Conservation (phyloP, 2,113 vertebrate genomes). For the Trogon melanurus region DNA sequence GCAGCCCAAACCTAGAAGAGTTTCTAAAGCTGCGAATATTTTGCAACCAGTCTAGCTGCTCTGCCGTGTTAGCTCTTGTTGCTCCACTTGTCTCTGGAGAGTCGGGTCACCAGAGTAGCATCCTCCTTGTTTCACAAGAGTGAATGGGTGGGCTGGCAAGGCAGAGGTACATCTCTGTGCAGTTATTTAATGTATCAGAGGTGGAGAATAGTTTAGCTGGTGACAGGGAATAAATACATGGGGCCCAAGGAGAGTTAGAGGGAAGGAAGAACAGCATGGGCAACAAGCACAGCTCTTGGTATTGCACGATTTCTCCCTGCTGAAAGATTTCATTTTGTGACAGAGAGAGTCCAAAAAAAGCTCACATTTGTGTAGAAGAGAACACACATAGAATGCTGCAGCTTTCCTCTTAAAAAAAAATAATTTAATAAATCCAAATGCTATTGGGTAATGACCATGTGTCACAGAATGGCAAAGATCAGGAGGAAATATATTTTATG, state of each 20-base stretch:
- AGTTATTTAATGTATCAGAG: not conserved
- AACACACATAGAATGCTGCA: not conserved
- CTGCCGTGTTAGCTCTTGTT: not conserved
- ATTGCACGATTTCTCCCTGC: not conserved
- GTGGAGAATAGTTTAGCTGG: not conserved
- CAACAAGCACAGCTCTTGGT: not conserved
- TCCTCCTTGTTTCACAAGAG: not conserved
- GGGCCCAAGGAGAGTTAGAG: not conserved
- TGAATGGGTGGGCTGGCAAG: not conserved
- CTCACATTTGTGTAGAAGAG: not conserved
- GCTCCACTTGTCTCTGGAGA: accelerated
- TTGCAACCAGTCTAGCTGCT: not conserved
- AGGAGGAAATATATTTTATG: not conserved
- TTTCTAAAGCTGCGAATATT: not conserved
- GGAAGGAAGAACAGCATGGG: not conserved
- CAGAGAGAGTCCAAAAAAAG: not conserved
- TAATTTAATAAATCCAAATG: not conserved
- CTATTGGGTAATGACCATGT: not conserved
- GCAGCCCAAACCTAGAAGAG: not conserved
- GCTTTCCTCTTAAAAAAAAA: not conserved
- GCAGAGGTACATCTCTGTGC: not conserved
- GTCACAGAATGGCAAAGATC: not conserved
- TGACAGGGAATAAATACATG: not conserved
- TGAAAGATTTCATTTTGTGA: not conserved
- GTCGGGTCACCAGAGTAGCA: not conserved